Evolutionary conservation across 1,140 invertebrate species (phyloP), one percentile per base, ranked within the genome.

Genomic region (Apolygus lucorum): DNA sequence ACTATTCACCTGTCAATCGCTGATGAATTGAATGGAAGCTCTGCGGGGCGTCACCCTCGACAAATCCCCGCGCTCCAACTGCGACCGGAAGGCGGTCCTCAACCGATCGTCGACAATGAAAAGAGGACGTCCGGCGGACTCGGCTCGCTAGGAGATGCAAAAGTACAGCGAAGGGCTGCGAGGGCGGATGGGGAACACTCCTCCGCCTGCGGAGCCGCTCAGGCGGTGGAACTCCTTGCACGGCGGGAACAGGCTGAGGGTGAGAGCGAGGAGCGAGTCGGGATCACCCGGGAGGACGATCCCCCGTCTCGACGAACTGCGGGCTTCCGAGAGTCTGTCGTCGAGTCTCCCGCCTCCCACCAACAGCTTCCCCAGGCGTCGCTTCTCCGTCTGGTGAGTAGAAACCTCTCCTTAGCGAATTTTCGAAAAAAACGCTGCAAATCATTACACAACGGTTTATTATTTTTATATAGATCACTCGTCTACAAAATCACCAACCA

Each of bases 151-250:
- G 17, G 54, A 66, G n/a, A 66, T 66, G 64, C 64, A 27, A 70
- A 54, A 69, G 64, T 62, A 75, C 63, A 76, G 79, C 42, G 79
- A 78, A 63, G 66, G 59, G 63, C 62, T 71, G 52, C 65, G 68
- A 34, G 68, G 65, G 24, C 54, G 67, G 22, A 52, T 27, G 21
- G 68, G 34, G 22, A 67, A 49, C 21, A 68, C 49, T 22, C 59
- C 67, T 21, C 67, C 69, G 28, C 69, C 66, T 21, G 68, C 70
- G 4, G 75, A 75, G 25, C 81, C 82, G 17, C 81, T 83, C 68
- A 77, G 82, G 29, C 76, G 83, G 71, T 84, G 83, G 82, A 84
- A 84, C 76, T 83, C 82, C 70, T 83, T 84, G 71, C 82, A 84
- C 69, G 28, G 24, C 52, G 29, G 25, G 49, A 49, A 52, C 69